Conservation (phyloP, 2,888 invertebrate species). For the Piscicola geometra region DNA sequence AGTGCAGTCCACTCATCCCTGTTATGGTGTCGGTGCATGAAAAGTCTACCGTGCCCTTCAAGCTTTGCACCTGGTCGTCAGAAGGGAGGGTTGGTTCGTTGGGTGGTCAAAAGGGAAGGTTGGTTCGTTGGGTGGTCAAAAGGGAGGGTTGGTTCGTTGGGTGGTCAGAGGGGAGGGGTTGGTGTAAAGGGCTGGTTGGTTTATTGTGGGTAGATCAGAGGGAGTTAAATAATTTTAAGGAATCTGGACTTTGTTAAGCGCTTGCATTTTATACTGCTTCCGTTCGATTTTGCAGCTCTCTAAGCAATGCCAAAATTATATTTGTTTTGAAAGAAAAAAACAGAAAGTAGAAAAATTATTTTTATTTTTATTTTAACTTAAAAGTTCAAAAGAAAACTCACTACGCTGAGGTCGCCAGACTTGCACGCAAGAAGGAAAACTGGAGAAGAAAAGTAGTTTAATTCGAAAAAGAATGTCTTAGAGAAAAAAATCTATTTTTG, state of each 20-base stretch:
- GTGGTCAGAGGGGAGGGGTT: neutral
- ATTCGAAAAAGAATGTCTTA: too few species aligned
- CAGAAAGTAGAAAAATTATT: neutral
- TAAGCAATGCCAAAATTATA: too few species aligned
- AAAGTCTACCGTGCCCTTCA: constrained; percentile 69
- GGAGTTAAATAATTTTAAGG: too few species aligned
- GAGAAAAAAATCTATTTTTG: too few species aligned
- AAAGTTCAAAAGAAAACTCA: neutral
- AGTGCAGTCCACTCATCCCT: constrained; percentile 85
- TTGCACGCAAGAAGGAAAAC: constrained; percentile 32
- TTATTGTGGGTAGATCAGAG: too few species aligned
- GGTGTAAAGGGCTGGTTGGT: neutral
- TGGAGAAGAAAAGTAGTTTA: too few species aligned
- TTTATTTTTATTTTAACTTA: neutral
- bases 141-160: neutral
- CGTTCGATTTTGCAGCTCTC: too few species aligned
- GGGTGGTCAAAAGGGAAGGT: neutral
- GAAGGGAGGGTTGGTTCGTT: too few species aligned
- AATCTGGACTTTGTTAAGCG: too few species aligned
- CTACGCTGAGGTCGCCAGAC: constrained; percentile 26
- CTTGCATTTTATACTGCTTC: too few species aligned
- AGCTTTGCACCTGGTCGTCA: constrained; percentile 68
- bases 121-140: neutral
- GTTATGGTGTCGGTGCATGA: constrained; percentile 51
- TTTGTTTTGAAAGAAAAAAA: constrained; percentile 6